phyloP scores from a whole-genome alignment of 2,113 vertebrate species.

The Tiliqua scincoides region DNA sequence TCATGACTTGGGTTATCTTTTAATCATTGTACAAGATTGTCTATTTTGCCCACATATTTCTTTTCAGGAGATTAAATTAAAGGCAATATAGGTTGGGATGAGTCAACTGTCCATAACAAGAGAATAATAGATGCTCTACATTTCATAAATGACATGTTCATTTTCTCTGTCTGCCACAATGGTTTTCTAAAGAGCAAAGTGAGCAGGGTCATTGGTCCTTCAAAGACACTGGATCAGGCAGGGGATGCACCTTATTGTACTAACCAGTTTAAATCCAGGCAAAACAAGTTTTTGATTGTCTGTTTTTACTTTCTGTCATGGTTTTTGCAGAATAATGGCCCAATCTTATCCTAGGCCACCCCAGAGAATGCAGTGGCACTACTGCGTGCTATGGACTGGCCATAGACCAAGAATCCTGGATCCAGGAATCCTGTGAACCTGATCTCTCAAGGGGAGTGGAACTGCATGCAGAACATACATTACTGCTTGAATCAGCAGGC shows the following conservation, averaged over 20 bases:
- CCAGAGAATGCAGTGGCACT: too few relatives aligned
- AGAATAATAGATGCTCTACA: neutral
- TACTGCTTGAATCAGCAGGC: too few relatives aligned
- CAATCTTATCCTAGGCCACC: too few relatives aligned
- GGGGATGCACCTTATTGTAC: neutral
- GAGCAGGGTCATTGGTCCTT: neutral
- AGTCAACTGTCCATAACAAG: neutral
- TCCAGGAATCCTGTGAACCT: too few relatives aligned
- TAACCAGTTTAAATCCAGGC: neutral
- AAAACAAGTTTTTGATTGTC: neutral
- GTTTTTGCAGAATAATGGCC: neutral
- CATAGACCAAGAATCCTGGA: too few relatives aligned
- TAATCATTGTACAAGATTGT: neutral
- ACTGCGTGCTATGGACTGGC: too few relatives aligned
- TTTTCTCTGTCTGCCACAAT: neutral
- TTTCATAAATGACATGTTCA: neutral
- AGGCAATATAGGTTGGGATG: neutral
- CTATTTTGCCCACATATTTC: neutral
- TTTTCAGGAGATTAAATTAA: neutral
- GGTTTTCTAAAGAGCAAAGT: neutral
- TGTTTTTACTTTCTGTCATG: neutral
- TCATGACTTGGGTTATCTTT: neutral
- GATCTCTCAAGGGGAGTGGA: too few relatives aligned
- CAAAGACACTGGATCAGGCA: neutral
- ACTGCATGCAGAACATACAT: too few relatives aligned